These are phyloP conservation scores for Molossus alvarezi DNA, from an alignment of 2,797 vertebrate species.

Conservation along the genomic window DNA sequence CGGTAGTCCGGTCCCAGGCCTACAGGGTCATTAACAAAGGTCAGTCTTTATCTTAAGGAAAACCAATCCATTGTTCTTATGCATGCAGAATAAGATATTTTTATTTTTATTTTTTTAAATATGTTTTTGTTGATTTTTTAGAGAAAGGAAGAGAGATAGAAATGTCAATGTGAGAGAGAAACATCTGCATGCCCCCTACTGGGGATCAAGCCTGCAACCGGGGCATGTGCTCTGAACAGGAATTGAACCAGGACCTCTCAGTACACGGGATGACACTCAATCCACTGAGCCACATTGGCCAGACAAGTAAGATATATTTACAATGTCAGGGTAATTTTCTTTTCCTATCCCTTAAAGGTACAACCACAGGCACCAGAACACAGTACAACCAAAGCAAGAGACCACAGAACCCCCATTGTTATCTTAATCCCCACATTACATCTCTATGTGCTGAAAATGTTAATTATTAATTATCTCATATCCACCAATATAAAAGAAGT, in stretches of 20 bases:
- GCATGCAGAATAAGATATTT: background rate
- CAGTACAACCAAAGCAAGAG: background rate
- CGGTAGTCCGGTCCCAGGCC: background rate
- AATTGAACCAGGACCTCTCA: too few species aligned
- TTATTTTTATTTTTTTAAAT: background rate
- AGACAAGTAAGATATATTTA: background rate
- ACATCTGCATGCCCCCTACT: too few species aligned
- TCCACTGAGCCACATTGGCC: too few species aligned
- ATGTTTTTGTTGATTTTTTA: too few species aligned
- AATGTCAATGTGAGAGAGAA: too few species aligned
- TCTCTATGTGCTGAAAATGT: background rate
- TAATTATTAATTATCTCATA: background rate
- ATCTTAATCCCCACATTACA: background rate
- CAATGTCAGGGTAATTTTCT: background rate
- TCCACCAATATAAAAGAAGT: background rate
- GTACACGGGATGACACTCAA: too few species aligned
- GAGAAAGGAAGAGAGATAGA: too few species aligned
- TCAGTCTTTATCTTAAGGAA: background rate
- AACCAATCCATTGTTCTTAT: background rate
- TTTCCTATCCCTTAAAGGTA: background rate
- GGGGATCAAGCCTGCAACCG: too few species aligned
- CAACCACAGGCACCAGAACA: background rate
- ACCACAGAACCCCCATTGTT: background rate
- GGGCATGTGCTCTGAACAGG: too few species aligned
- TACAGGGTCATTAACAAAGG: background rate